These are phyloP conservation scores for Rhingia campestris DNA, from an alignment of 2,888 invertebrate species.

Conservation along the genomic window DNA sequence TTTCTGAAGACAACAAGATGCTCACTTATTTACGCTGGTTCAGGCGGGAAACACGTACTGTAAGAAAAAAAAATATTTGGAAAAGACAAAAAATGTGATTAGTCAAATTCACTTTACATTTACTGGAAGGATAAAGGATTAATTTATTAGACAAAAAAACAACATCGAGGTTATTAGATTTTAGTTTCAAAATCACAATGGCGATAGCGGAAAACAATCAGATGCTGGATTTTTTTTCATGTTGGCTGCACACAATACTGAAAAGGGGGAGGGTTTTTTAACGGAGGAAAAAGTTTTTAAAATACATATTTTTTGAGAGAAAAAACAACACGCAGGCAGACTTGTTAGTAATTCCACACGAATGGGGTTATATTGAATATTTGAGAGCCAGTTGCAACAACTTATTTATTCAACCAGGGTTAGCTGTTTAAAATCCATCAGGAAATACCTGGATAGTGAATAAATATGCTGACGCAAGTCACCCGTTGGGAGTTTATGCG, in stretches of 20 bases:
- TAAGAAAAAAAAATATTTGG: slow-evolving; percentile 83
- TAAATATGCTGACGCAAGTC: not conserved
- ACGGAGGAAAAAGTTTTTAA: not conserved
- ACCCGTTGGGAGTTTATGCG: slow-evolving; percentile 20
- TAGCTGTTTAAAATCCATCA: too few species aligned
- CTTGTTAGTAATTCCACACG: slow-evolving; percentile 11
- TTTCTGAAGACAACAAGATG: slow-evolving; percentile 76
- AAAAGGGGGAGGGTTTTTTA: not conserved
- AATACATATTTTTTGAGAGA: not conserved
- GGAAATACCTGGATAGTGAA: too few species aligned
- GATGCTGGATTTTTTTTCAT: slow-evolving; percentile 55
- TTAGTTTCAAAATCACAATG: slow-evolving; percentile 27
- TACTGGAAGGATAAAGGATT: slow-evolving; percentile 50
- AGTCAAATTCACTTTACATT: slow-evolving; percentile 65
- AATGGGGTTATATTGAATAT: not conserved
- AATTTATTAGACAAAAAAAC: slow-evolving; percentile 37
- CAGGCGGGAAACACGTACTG: slow-evolving; percentile 96
- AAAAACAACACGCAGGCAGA: slow-evolving; percentile 8
- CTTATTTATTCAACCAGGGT: too few species aligned
- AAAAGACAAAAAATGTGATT: slow-evolving; percentile 70
- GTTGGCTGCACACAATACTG: slow-evolving; percentile 50
- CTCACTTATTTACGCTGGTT: slow-evolving; percentile 86
- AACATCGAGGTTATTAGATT: slow-evolving; percentile 42
- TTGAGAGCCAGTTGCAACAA: too few species aligned
- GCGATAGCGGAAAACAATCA: slow-evolving; percentile 48